Evolutionary conservation across 2,888 invertebrate genomes (phyloP).

Genomic region (Saturnia japonica): DNA sequence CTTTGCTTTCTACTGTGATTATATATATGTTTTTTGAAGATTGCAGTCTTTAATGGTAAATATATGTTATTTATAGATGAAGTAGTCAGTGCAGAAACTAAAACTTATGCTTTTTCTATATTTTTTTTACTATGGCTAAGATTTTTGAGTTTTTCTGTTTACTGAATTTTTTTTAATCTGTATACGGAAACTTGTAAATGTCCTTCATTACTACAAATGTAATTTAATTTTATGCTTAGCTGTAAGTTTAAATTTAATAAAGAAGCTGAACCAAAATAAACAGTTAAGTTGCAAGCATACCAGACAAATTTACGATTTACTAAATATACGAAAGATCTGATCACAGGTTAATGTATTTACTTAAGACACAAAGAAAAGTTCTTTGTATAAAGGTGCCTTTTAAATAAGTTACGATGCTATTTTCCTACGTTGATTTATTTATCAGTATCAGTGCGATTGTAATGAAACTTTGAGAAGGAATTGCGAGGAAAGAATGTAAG

Average conservation of each 20-base stretch:
- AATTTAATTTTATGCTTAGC: too few species aligned
- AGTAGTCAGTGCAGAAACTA: too few species aligned
- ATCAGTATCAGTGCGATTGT: constrained; percentile 7
- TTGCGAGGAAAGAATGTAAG: constrained; percentile 28
- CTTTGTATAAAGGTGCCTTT: not conserved
- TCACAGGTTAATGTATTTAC: not conserved
- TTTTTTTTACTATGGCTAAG: too few species aligned
- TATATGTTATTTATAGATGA: not conserved
- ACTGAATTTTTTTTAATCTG: too few species aligned
- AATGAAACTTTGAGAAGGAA: constrained; percentile 21
- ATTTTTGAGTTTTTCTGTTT: too few species aligned
- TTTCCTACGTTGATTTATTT: constrained; percentile 17
- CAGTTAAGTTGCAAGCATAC: not conserved
- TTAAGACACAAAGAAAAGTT: not conserved
- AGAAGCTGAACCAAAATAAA: not conserved
- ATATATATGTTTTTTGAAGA: not conserved
- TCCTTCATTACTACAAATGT: too few species aligned
- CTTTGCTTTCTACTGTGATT: not conserved
- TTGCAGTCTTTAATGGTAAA: not conserved
- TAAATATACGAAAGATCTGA: not conserved
- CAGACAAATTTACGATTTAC: not conserved
- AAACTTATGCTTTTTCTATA: too few species aligned
- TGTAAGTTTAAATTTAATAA: too few species aligned
- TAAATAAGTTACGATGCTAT: constrained; percentile 7
- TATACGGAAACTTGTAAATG: too few species aligned